Conservation (phyloP, 2,888 invertebrate genomes). For the Lasioglossum zephyrum region DNA sequence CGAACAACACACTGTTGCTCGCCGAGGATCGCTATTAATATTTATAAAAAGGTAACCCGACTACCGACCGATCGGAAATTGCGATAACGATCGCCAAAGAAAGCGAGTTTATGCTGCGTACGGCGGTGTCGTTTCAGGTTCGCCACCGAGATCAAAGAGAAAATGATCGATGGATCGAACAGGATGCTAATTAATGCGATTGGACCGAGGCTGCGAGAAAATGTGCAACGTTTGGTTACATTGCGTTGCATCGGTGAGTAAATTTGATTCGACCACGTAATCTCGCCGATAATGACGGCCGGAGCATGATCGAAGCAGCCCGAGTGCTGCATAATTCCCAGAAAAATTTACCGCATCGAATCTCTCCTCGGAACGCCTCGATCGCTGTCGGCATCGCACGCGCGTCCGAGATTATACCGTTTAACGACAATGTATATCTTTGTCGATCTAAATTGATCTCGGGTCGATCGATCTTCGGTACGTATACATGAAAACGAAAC, state of each 20-base stretch:
- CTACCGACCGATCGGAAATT: background rate
- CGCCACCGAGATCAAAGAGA: constrained; percentile 19
- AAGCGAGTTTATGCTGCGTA: background rate
- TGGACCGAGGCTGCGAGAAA: constrained; percentile 1
- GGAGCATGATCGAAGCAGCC: constrained; percentile 1
- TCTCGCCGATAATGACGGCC: background rate
- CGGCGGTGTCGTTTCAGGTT: background rate
- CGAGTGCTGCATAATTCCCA: constrained; percentile 17
- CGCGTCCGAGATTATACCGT: background rate
- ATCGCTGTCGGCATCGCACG: constrained; percentile 31
- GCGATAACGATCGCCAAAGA: constrained; percentile 2
- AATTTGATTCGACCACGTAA: constrained; percentile 51
- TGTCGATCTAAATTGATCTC: background rate
- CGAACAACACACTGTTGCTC: background rate
- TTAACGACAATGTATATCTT: background rate
- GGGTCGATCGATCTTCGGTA: background rate
- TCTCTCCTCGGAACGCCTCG: background rate
- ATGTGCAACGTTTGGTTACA: background rate
- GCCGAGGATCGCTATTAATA: constrained; percentile 22
- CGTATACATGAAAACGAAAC: background rate
- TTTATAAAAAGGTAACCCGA: constrained; percentile 2
- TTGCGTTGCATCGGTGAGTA: constrained; percentile 33
- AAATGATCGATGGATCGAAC: constrained; percentile 17
- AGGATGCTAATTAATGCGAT: constrained; percentile 57
- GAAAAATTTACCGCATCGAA: constrained; percentile 20